Base-by-base conservation (phyloP, 1,140 invertebrate species). In the Macrobrachium rosenbergii region DNA sequence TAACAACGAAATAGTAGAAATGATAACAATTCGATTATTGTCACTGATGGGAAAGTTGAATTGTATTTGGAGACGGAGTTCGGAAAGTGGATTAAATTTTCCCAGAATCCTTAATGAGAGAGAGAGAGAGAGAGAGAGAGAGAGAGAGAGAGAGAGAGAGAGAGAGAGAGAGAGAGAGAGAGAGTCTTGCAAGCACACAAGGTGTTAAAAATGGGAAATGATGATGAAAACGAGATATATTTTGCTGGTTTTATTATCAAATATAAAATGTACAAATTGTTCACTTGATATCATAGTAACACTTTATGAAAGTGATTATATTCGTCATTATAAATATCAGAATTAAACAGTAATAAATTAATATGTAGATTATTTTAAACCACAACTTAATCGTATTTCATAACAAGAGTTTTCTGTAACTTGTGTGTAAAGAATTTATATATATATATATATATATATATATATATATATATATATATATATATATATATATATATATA, bases 181-280 rank as follows among this genome's bases (percentile, higher is more conserved):
- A 28, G 23, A 11, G 23, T 0, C 21, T 19, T 43, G 11, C 7
- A 12, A 37, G 11, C 3, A 3, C 2, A 11, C 21, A 2, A 52
- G 23, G 28, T 7, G 72, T 16, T 28, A 28, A 73, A 8, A 73
- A 5, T 21, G 8, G 21, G 7, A 8, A 73, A 2, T 17, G 16
- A 73, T 17, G 23, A 28, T 19, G 17, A 75, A 37, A 75, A 37
- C 6, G 6, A 37, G 6, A 37, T 45, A 85, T 16, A 69, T 82
- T 43, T 63, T 62, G 21, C 28, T 28, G 11, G 16, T 81, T 81
- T 81, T 81, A 81, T 81, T 81, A 81, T 63, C 78, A 81, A 81
- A 81, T 81, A 81, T 81, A 81, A 81, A 81, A 81, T 81, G 78
- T 81, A 81, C 78, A 81, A 81, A 81, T 59, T 10, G 17, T 62